Evolutionary conservation across 2,113 vertebrate genomes (phyloP).

Genomic region (Myrmecophaga tridactyla): DNA sequence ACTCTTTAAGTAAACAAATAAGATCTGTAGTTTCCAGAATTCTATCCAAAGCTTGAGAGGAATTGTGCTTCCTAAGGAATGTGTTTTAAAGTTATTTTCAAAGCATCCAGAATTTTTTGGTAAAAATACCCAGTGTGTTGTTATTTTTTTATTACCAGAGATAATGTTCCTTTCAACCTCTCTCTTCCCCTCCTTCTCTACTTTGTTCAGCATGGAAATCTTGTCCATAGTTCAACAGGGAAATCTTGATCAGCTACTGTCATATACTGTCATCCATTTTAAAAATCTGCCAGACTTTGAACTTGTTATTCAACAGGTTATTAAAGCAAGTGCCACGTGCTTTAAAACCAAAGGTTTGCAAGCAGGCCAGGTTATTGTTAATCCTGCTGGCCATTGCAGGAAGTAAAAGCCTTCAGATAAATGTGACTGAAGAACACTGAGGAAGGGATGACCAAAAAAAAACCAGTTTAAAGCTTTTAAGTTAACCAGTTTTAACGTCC

Average conservation of each 20-base stretch:
- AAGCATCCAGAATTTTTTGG: slow-evolving; percentile 6
- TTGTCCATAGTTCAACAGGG: too few relatives aligned
- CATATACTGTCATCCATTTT: not conserved
- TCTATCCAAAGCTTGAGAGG: slow-evolving; percentile 42
- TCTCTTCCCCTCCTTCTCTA: not conserved
- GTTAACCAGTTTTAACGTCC: slow-evolving; percentile 13
- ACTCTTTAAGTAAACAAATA: slow-evolving; percentile 8
- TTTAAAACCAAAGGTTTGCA: slow-evolving; percentile 34
- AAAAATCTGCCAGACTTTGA: slow-evolving; percentile 48
- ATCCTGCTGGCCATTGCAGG: not conserved
- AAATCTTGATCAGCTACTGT: slow-evolving; percentile 34
- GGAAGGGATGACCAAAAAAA: not conserved
- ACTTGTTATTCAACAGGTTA: slow-evolving; percentile 29
- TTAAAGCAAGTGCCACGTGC: slow-evolving; percentile 19
- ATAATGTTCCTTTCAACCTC: not conserved
- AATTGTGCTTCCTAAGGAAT: slow-evolving; percentile 38
- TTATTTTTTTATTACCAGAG: not conserved
- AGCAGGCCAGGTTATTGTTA: not conserved
- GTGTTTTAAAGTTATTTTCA: slow-evolving; percentile 42
- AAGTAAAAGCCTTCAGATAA: slow-evolving; percentile 35
- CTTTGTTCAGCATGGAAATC: slow-evolving; percentile 24
- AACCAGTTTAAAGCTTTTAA: slow-evolving; percentile 39
- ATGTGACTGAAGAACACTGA: not conserved
- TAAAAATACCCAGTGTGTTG: not conserved
- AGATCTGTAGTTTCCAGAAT: slow-evolving; percentile 36